Evolutionary conservation across 2,797 vertebrate genomes (phyloP).

Genomic region (Enteromius unitaeniatus): DNA sequence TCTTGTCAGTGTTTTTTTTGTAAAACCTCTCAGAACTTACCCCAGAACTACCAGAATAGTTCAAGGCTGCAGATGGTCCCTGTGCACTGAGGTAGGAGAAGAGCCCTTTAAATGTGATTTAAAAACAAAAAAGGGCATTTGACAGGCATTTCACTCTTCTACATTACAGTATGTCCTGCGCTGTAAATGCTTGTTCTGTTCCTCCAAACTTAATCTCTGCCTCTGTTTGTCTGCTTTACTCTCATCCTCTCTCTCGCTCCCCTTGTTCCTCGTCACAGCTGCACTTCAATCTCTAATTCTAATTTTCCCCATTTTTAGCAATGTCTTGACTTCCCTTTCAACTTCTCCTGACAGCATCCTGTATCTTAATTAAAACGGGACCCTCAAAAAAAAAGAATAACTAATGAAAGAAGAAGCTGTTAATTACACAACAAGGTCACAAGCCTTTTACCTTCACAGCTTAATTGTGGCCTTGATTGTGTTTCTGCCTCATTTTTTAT

Average conservation of each 20-base stretch:
- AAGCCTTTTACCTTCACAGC: slow-evolving; percentile 72
- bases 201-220: not conserved
- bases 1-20: no score
- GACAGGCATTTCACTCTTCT: not conserved
- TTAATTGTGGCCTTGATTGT: slow-evolving; percentile 74
- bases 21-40: no score
- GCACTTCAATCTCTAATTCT: slow-evolving; percentile 18
- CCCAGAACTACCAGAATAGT: no score
- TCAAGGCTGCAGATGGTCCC: not conserved
- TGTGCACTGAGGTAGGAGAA: slow-evolving; percentile 3
- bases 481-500: slow-evolving; percentile 69
- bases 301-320: slow-evolving; percentile 31
- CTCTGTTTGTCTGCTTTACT: not conserved
- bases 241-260: not conserved
- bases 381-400: slow-evolving; percentile 48
- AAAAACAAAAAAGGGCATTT: slow-evolving; percentile 9
- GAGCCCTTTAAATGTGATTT: slow-evolving; percentile 15
- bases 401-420: slow-evolving; percentile 75
- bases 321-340: slow-evolving; percentile 46
- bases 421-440: slow-evolving; percentile 81
- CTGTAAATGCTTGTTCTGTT: slow-evolving; percentile 5
- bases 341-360: slow-evolving; percentile 35
- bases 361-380: slow-evolving; percentile 56
- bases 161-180: not conserved
- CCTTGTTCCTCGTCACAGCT: not conserved